Conservation (phyloP, 2,797 vertebrate species). For the Antennarius maculatus region DNA sequence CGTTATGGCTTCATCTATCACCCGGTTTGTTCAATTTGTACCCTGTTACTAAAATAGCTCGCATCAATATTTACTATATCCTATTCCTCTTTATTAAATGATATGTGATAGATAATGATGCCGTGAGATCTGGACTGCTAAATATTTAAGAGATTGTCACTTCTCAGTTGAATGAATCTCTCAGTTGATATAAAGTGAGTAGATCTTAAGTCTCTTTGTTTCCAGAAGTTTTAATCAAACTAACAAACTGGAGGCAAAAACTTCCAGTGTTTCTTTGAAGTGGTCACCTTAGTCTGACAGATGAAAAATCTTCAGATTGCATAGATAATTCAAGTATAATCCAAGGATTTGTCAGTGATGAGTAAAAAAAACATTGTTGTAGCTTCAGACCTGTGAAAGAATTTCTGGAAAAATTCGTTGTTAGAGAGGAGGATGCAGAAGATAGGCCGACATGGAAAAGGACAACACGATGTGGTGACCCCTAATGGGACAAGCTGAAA, state of each 20-base stretch:
- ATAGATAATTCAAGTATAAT: too few relatives aligned
- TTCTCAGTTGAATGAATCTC: constrained; percentile 4
- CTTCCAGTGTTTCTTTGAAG: background rate
- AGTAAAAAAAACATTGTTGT: too few relatives aligned
- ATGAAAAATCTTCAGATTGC: too few relatives aligned
- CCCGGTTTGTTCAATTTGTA: constrained; percentile 21
- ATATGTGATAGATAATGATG: constrained; percentile 6
- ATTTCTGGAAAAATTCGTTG: too few relatives aligned
- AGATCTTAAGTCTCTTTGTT: background rate
- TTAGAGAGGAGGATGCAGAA: too few relatives aligned
- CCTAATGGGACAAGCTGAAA: too few relatives aligned
- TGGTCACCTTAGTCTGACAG: too few relatives aligned
- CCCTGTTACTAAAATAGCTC: constrained; percentile 35
- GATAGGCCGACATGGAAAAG: too few relatives aligned
- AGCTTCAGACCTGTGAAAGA: too few relatives aligned
- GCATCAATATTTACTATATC: constrained; percentile 24
- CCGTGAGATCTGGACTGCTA: background rate
- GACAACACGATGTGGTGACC: too few relatives aligned
- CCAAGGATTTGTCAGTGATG: too few relatives aligned
- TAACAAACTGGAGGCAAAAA: background rate
- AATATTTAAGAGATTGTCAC: background rate
- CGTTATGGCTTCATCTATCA: constrained; percentile 23
- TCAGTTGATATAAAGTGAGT: constrained; percentile 1
- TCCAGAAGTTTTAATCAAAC: background rate
- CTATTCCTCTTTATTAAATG: constrained; percentile 14